Conservation (phyloP, 1,140 invertebrate species). For the Apocrypta bakeri region DNA sequence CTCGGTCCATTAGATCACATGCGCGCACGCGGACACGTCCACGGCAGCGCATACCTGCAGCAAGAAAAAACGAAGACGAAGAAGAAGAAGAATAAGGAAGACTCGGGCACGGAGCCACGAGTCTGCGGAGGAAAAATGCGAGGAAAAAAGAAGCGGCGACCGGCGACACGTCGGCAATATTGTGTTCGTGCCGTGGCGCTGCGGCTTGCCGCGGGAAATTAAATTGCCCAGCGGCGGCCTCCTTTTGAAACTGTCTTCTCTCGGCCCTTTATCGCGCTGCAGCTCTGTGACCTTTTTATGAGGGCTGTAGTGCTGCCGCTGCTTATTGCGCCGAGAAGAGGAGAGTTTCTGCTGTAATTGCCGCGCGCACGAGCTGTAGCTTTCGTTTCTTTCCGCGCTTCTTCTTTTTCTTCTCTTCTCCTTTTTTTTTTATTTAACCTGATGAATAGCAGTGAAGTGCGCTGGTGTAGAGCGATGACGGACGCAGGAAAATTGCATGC, state of each 20-base stretch:
- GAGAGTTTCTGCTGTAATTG: conserved; percentile 55
- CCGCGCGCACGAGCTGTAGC: conserved; percentile 28
- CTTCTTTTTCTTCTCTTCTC: neutral
- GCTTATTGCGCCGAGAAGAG: conserved; percentile 24
- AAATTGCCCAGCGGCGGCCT: conserved; percentile 57
- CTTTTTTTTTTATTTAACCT: neutral
- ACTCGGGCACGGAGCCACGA: conserved; percentile 18
- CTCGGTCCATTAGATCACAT: conserved; percentile 60
- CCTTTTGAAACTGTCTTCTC: conserved; percentile 47
- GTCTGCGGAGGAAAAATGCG: conserved; percentile 65
- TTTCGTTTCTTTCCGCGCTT: neutral
- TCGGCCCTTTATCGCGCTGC: conserved; percentile 42
- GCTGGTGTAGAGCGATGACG: no score
- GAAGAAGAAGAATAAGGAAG: neutral
- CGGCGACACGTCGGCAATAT: conserved; percentile 52
- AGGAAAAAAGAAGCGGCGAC: conserved; percentile 67
- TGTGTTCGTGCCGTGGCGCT: conserved; percentile 17
- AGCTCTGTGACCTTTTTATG: conserved; percentile 46
- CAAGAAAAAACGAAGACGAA: conserved; percentile 34
- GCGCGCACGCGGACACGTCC: neutral
- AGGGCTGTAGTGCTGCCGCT: conserved; percentile 12
- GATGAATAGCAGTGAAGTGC: no score
- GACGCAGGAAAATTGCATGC: no score
- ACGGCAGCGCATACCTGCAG: neutral
- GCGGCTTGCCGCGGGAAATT: conserved; percentile 58